Base-by-base conservation (phyloP, 2,888 invertebrate genomes). In the Falcaria lacertinaria region DNA sequence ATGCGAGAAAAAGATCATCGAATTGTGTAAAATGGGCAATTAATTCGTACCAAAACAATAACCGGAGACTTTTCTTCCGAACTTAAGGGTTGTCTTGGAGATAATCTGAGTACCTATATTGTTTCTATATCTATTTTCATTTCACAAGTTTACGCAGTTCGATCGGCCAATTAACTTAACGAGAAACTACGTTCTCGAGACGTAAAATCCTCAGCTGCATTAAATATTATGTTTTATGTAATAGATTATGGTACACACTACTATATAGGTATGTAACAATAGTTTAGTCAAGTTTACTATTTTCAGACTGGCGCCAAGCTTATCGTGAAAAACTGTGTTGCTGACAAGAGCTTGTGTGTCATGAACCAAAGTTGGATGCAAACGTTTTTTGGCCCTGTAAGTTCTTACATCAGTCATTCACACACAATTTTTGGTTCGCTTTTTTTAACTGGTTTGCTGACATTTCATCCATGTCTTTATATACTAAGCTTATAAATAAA, bases 331-430 rank as follows among this genome's bases (percentile, higher is more conserved):
- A 89, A 83, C 50, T 89, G 80, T 52, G 80, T 79, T 33, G 87
- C 84, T 40, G 89, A 81, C 59, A 82, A 78, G 64, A 79, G 72
- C 64, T 71, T 86, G 45, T 80, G 77, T 45, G 87, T 82, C 42
- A 83, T 85, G 87, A 82, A 84, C 57, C 85, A 84, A 60, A 78
- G 58, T 47, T 88, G 88, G 88, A 84, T 87, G 82, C 82, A 78
- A 48, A 89, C 88, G 5, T 88, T 88, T 57, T 88, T 89, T 66
- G 88, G 88, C 2, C 73, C 81, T 32, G 88, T 89, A 54, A 77
- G 78, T 57, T 8, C 34, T n/a, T n/a, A n/a, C n/a, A n/a, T n/a
- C n/a, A n/a, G n/a, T n/a, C n/a, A n/a, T n/a, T n/a, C n/a, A n/a
- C n/a, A n/a, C n/a, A n/a, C n/a, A n/a, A n/a, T n/a, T n/a, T n/a